These are phyloP conservation scores for Melitaea athalia DNA, from an alignment of 2,888 invertebrate species.

Conservation along the genomic window DNA sequence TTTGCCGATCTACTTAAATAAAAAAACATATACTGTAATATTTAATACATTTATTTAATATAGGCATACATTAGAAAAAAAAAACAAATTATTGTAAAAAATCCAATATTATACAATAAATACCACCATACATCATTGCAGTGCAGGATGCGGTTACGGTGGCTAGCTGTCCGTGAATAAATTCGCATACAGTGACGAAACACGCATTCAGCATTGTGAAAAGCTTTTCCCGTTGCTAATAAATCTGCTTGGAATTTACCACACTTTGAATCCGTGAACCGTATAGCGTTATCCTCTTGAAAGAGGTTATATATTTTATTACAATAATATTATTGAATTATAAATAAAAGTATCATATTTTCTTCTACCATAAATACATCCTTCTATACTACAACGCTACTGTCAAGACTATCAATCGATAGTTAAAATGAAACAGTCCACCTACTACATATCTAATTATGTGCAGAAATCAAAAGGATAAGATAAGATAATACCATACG, in stretches of 20 bases:
- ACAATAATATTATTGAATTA: no score
- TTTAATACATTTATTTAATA: no score
- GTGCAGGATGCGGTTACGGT: constrained; percentile 47
- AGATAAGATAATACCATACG: no score
- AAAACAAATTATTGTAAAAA: neutral
- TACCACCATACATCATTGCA: constrained; percentile 38
- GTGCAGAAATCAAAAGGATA: no score
- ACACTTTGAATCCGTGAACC: neutral
- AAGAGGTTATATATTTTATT: neutral
- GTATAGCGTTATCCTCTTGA: neutral
- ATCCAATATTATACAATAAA: constrained; percentile 1
- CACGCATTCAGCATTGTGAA: constrained; percentile 38
- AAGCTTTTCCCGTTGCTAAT: constrained; percentile 22
- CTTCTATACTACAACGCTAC: no score
- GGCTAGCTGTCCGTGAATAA: constrained; percentile 53
- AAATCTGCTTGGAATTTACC: neutral
- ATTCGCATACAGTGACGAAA: constrained; percentile 57
- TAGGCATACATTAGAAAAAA: neutral
- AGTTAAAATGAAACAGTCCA: no score
- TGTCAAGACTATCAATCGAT: no score
- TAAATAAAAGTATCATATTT: no score
- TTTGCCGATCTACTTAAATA: no score
- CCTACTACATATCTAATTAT: no score
- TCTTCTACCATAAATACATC: no score
- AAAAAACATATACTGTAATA: neutral